A percentile compares a stretch with the other conserved stretches of the same genome.
Evolutionary conservation across 2,888 invertebrate species (phyloP).

Genomic region (Lasioglossum oenotherae): DNA sequence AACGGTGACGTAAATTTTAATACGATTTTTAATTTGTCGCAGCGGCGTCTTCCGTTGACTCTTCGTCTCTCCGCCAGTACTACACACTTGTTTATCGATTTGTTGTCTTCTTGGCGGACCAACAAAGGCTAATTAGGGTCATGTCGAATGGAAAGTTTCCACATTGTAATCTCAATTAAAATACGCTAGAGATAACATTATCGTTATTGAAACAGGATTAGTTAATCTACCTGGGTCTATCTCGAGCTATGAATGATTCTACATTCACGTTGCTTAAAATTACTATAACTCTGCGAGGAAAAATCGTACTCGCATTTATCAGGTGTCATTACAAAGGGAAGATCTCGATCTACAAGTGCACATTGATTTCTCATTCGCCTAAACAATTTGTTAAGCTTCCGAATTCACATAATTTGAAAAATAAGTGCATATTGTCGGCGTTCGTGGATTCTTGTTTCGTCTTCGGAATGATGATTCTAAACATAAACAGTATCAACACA

Average conservation of each 20-base stretch:
- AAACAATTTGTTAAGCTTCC: not conserved
- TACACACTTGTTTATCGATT: not conserved
- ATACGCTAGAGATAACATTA: not conserved
- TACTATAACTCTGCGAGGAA: not conserved
- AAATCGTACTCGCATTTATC: not conserved
- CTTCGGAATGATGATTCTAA: not conserved
- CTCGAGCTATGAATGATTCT: too few relatives aligned
- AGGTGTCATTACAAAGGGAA: not conserved
- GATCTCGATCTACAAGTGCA: not conserved
- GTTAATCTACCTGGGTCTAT: not conserved
- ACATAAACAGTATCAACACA: not conserved
- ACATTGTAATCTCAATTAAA: not conserved
- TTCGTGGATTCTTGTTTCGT: not conserved
- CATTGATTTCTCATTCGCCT: not conserved
- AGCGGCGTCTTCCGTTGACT: not conserved
- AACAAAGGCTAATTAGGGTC: not conserved
- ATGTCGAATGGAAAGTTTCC: not conserved
- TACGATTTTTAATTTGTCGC: not conserved
- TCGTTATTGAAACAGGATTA: too few relatives aligned
- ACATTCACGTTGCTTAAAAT: not conserved
- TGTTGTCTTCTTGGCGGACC: not conserved
- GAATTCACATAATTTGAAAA: not conserved
- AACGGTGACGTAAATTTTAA: constrained; percentile 6
- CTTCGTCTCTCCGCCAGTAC: not conserved
- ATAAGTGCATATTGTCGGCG: not conserved